phyloP scores from a whole-genome alignment of 2,113 vertebrate species.

The Plotosus lineatus region DNA sequence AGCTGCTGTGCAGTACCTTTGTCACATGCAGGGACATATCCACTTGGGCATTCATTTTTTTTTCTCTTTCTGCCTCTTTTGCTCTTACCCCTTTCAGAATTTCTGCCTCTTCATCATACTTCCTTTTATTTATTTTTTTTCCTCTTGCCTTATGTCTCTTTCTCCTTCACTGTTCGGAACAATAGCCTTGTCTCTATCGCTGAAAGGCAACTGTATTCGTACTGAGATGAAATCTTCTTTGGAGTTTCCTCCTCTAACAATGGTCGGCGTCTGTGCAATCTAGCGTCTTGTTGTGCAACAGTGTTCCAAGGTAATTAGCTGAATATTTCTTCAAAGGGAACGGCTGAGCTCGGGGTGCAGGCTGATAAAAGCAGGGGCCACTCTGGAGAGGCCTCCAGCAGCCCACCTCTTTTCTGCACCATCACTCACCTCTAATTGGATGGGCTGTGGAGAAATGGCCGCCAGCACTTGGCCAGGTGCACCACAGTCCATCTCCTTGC shows the following conservation, averaged over 20 bases:
- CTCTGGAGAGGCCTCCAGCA: conserved; percentile 72
- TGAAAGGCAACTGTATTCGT: conserved; percentile 57
- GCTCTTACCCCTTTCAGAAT: conserved; percentile 8
- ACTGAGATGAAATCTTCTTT: conserved; percentile 67
- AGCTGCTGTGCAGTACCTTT: conserved; percentile 46
- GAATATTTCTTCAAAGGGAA: conserved; percentile 83
- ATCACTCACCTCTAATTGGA: conserved; percentile 76
- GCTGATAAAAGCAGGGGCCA: conserved; percentile 75
- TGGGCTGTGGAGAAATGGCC: conserved; percentile 77
- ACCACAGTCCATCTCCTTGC: conserved; percentile 35
- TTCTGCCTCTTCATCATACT: conserved; percentile 22
- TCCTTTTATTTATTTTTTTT: conserved; percentile 21
- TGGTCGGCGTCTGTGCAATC: conserved; percentile 66
- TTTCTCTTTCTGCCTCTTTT: conserved; percentile 25
- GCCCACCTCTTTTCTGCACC: conserved; percentile 60
- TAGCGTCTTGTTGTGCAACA: conserved; percentile 69
- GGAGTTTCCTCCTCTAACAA: conserved; percentile 69
- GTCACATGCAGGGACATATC: conserved; percentile 4
- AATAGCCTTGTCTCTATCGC: conserved; percentile 55
- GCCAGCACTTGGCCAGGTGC: conserved; percentile 53
- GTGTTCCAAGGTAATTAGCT: conserved; percentile 79
- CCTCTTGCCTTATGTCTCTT: conserved; percentile 57
- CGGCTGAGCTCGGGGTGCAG: conserved; percentile 71
- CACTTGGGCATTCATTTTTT: conserved; percentile 14
- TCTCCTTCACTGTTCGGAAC: conserved; percentile 54